Evolutionary conservation across 2,797 vertebrate genomes (phyloP), one percentile per base, ranked within the genome.

Genomic region (Molossus molossus): DNA sequence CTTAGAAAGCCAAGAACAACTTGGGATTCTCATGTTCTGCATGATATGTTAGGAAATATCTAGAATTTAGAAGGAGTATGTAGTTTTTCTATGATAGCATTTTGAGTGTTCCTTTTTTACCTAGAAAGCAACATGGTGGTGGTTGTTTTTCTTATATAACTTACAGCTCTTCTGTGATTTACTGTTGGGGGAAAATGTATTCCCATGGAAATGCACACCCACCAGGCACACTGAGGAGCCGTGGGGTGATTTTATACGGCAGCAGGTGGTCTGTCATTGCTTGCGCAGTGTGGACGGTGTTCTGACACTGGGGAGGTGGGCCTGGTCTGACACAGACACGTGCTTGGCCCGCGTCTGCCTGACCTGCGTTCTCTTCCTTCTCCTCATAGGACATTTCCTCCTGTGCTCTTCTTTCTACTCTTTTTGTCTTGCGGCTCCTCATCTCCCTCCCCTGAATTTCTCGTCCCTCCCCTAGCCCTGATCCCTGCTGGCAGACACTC

Each of bases 181-280:
- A 23, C 79, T 96, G 20, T 62, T 94, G 90, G 62, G 67, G 53
- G 80, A 96, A 92, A 84, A 73, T 75, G 6, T 62, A 90, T 92
- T 64, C 93, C 62, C 53, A 2, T 81, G 77, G 82, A 89, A 94
- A 92, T 88, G 33, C 69, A 92, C 57, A 76, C 62, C 45, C 65
- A n/a, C 37, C 21, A 84, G 67, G 85, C 87, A 29, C 75, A n/a
- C 37, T n/a, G 13, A 27, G 64, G n/a, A 90, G 37, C 57, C 57
- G 29, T 62, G 21, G 9, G 5, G 64, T 95, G 45, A 18, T 29
- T 91, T 73, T 85, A 7, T 40, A 45, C 27, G 58, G 65, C 4
- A 8, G 9, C 8, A 3, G 9, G 29, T 62, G 65, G 21, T 45
- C 48, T 33, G 75, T 72, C 21, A 1, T 29, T 29, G 29, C 40